Conservation (phyloP, 2,888 invertebrate genomes). For the Herminia tarsipennalis region DNA sequence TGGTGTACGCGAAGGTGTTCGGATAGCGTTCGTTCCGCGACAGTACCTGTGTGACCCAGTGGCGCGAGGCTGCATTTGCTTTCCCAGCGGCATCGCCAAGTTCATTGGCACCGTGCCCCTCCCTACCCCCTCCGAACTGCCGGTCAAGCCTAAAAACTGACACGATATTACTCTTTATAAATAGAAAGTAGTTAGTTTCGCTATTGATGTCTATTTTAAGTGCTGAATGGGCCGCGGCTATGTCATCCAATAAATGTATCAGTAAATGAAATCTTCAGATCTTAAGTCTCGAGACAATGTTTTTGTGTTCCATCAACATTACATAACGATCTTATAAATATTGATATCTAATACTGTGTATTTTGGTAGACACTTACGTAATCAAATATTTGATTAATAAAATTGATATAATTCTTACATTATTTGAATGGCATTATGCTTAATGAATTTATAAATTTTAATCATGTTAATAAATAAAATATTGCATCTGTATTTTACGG, state of each 20-base stretch:
- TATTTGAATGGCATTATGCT: background rate
- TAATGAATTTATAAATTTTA: background rate
- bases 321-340: constrained; percentile 20
- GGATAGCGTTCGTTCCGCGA: constrained; percentile 60
- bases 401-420: background rate
- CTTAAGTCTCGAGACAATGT: constrained; percentile 25
- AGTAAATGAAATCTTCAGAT: constrained; percentile 41
- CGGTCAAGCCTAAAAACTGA: constrained; percentile 69
- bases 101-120: constrained; percentile 72
- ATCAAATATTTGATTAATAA: background rate
- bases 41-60: constrained; percentile 74
- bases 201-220: constrained; percentile 68
- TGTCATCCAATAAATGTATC: constrained; percentile 36
- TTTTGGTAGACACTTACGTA: background rate
- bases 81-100: constrained; percentile 73
- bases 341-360: background rate
- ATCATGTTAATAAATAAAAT: background rate
- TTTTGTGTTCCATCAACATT: constrained; percentile 31
- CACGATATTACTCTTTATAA: constrained; percentile 69
- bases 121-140: constrained; percentile 32
- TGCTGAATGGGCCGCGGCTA: constrained; percentile 29
- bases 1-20: constrained; percentile 56
- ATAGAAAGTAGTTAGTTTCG: constrained; percentile 75
- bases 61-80: constrained; percentile 70
- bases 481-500: constrained; percentile 2